These are phyloP conservation scores for Drosophila erecta DNA, from an alignment of 1,140 invertebrate genomes.

Conservation along the genomic window DNA sequence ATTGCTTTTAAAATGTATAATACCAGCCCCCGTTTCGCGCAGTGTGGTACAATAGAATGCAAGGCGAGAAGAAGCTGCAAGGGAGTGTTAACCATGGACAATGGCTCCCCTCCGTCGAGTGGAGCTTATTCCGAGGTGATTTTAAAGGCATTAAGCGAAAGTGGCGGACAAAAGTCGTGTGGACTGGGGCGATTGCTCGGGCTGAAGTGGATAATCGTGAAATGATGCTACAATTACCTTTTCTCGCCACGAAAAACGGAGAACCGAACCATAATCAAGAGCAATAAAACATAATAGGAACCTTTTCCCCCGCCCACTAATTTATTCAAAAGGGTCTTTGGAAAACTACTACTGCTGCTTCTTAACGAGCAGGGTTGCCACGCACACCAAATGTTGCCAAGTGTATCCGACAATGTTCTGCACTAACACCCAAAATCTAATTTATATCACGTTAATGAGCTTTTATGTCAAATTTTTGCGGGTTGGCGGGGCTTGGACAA, in stretches of 20 bases:
- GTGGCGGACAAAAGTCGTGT: not conserved
- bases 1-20: not conserved
- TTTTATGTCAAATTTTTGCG: constrained; percentile 73
- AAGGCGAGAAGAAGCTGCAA: not conserved
- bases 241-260: not conserved
- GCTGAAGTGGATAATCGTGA: constrained; percentile 37
- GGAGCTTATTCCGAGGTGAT: constrained; percentile 32
- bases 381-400: constrained; percentile 21
- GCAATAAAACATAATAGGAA: constrained; percentile 36
- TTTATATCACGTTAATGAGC: constrained; percentile 83
- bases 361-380: constrained; percentile 40
- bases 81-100: constrained; percentile 15
- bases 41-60: constrained; percentile 5
- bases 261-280: constrained; percentile 18
- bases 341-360: constrained; percentile 24
- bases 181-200: constrained; percentile 3
- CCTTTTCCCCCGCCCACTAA: constrained; percentile 19
- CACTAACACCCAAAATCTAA: constrained; percentile 79
- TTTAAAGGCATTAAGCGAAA: constrained; percentile 40
- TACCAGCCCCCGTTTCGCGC: not conserved
- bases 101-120: not conserved
- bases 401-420: constrained; percentile 64
- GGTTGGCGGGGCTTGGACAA: not conserved
- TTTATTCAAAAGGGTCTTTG: not conserved
- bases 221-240: constrained; percentile 50